Conservation (phyloP, 2,113 vertebrate genomes). For the Ovis aries region DNA sequence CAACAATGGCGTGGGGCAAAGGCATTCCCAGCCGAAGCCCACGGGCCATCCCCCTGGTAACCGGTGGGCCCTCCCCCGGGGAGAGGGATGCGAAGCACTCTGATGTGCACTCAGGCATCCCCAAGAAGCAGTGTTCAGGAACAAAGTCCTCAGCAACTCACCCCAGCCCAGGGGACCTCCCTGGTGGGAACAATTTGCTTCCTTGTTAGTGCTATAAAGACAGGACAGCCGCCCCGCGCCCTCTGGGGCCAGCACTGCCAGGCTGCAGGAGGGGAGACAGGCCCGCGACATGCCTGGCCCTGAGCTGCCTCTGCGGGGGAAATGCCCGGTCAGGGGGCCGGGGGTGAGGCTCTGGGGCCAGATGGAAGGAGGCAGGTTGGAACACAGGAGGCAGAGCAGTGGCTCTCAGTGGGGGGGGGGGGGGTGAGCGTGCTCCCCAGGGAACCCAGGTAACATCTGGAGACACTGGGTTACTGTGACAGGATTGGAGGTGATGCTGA, state of each 20-base stretch:
- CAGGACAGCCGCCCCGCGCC: background rate
- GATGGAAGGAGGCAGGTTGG: background rate
- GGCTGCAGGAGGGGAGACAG: background rate
- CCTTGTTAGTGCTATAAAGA: background rate
- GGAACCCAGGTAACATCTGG: background rate
- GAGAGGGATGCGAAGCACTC: background rate
- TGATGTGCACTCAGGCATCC: background rate
- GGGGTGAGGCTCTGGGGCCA: background rate
- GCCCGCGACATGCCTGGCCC: fast-evolving
- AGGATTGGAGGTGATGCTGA: background rate
- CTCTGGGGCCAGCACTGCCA: background rate
- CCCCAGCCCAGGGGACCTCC: background rate
- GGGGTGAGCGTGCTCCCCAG: background rate
- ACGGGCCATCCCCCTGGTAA: background rate
- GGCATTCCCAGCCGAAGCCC: background rate
- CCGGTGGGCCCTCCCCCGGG: background rate
- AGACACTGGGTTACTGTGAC: background rate
- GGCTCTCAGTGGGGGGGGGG: background rate
- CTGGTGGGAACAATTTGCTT: constrained; percentile 56
- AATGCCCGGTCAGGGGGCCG: fast-evolving
- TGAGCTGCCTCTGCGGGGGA: background rate
- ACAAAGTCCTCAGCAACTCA: background rate
- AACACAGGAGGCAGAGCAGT: background rate
- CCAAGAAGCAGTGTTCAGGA: constrained; percentile 39
- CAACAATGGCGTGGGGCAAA: background rate